Base-by-base conservation (phyloP, 2,113 vertebrate species). In the Neofelis nebulosa region DNA sequence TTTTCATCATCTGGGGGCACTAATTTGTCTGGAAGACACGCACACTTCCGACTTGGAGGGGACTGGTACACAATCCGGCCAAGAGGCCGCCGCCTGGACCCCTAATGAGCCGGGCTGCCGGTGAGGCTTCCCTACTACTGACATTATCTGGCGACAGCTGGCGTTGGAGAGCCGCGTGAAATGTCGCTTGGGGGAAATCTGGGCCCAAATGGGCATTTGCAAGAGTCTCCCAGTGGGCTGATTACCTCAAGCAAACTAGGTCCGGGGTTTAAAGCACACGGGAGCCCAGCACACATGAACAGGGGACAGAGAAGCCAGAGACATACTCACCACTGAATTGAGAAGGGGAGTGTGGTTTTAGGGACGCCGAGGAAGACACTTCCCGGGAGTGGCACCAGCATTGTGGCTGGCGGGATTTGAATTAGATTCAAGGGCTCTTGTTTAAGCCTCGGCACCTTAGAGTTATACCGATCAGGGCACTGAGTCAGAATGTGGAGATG, bases 401-500 rank as follows among this genome's bases (percentile, higher is more conserved):
- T 18, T 36, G 94, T 10, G 71, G 87, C 76, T 66, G 90, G 90
- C 0, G 31, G 87, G 81, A 61, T 48, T 93, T 95, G 88, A 95
- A 92, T 97, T 81, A 91, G 80, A 91, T 71, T 69, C 45, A 38
- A 57, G 65, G 79, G 68, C 41, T 85, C 76, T 76, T 68, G 80
- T 80, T 57, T 55, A 69, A 92, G 88, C 94, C 83, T 41, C 7
- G 0, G 52, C 66, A n/a, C 55, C 52, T 73, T 27, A 74, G 88
- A 79, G 66, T 48, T 63, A 79, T 31, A 41, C 85, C 12, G 19
- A 48, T 78, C 19, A 1, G 57, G 71, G 78, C 71, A 5, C 57
- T 25, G 50, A 71, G 92, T 91, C 45, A 11, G 57, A 66, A 38
- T 18, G 31, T 61, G 57, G 52, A 69, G 68, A 38, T 5, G 14